Evolutionary conservation across 2,888 invertebrate genomes (phyloP).

Genomic region (Ctenicera cuprea): DNA sequence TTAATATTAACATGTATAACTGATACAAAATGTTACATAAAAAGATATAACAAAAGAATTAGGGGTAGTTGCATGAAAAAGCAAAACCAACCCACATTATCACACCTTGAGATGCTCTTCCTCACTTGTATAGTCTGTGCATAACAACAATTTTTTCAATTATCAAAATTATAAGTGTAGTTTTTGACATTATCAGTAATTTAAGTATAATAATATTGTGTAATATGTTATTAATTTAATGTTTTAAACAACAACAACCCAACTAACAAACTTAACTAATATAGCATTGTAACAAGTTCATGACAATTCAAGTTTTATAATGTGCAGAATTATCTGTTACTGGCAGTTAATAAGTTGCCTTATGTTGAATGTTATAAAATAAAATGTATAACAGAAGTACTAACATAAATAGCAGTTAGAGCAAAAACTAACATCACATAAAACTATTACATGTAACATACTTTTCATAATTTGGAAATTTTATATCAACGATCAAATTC

Average conservation of each 20-base stretch:
- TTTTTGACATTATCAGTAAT: not conserved
- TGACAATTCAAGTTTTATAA: not conserved
- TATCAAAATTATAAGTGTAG: no score
- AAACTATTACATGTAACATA: no score
- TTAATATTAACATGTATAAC: conserved; percentile 16
- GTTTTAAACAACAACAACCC: conserved; percentile 54
- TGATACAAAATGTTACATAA: conserved; percentile 12
- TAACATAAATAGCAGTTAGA: no score
- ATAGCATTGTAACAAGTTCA: conserved; percentile 11
- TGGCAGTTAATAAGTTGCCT: not conserved
- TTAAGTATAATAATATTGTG: not conserved
- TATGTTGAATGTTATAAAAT: not conserved
- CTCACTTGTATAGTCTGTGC: not conserved
- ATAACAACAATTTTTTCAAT: no score
- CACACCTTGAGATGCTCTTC: not conserved
- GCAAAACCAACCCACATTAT: conserved; percentile 5
- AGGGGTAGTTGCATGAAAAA: conserved; percentile 13
- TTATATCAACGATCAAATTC: no score
- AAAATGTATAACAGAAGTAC: no score
- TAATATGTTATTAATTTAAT: conserved; percentile 1
- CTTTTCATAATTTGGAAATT: no score
- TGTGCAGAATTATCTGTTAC: not conserved
- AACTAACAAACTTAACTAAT: conserved; percentile 47
- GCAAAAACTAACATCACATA: no score
- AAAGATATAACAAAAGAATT: conserved; percentile 15